Evolutionary conservation across 2,797 vertebrate genomes (phyloP).

Genomic region (Clamator glandarius): DNA sequence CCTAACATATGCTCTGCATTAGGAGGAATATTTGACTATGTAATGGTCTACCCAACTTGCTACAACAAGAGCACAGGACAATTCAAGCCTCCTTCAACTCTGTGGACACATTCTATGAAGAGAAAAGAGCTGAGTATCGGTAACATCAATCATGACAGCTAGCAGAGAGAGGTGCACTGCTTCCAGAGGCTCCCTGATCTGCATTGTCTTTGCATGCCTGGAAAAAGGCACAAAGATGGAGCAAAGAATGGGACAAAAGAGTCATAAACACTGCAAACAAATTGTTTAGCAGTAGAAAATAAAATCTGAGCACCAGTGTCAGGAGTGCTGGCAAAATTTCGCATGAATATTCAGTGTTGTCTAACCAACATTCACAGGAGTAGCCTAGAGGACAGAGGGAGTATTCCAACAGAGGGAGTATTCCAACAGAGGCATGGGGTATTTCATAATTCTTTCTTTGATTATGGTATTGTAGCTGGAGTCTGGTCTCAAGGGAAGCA

Average conservation of each 20-base stretch:
- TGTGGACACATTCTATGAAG: background rate
- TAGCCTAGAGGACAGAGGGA: background rate
- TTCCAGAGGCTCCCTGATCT: background rate
- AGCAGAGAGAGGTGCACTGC: background rate
- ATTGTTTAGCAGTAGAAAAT: background rate
- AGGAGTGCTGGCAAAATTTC: background rate
- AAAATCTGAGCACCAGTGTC: background rate
- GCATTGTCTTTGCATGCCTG: background rate
- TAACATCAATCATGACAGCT: background rate
- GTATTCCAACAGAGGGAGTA: background rate
- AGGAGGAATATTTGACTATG: background rate
- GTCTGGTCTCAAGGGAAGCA: slow-evolving; percentile 12
- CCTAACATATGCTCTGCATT: background rate
- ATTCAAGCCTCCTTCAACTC: background rate
- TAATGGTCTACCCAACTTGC: background rate
- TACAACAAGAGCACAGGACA: background rate
- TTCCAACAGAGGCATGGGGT: background rate
- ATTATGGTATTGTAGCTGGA: background rate
- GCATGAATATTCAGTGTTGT: background rate
- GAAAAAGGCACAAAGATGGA: background rate
- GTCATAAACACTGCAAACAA: background rate
- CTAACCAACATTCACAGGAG: slow-evolving; percentile 1
- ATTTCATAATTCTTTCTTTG: slow-evolving; percentile 54
- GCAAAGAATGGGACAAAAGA: background rate
- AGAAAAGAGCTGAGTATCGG: rapidly evolving